Base-by-base conservation (phyloP, 2,888 invertebrate genomes). In the Oxystoma pomonae region DNA sequence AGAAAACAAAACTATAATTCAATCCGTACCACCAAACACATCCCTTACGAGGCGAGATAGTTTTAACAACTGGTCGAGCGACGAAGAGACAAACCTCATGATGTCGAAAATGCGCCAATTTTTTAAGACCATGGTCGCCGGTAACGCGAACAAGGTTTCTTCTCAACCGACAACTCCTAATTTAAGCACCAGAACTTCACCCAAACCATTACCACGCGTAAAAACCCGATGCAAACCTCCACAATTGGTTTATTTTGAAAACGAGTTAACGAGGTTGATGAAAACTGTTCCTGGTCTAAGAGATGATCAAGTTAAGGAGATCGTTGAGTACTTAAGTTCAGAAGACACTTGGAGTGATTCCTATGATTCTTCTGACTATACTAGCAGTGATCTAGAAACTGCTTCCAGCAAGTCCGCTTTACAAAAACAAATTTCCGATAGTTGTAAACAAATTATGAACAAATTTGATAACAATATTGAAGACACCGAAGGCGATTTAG, bases 271-370 rank as follows among this genome's bases (percentile, higher is more conserved):
- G 0, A 84, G 94, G 64, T 81, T 95, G 69, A 95, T 95, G 95
- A 94, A 94, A 83, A 94, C 94, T 0, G 95, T 95, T 55, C 94
- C 94, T 0, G 94, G 94, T 20, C 92, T 95, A 69, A 86, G 93
- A 65, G 94, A 94, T 74, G 93, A 94, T 71, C 93, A 94, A 79
- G 94, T 94, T 51, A 87, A 91, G 19, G 94, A 94, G 81, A 94
- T 95, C 61, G 94, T 96, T 0, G 95, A 95, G 79, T 95, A 95
- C 77, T 81, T 95, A 67, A 94, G 94, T 69, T 93, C 93, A 69
- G 95, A 95, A 76, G 95, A 95, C 74, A 92, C 94, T 1, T 94
- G 94, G 93, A 94, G 94, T 69, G 95, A 95, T 78, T 94, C 94
- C 0, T 94, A 94, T 75, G 95, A 95, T 77, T 94, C 94, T 1